These are phyloP conservation scores for Polietes domitor DNA, from an alignment of 2,888 invertebrate genomes.

Conservation along the genomic window DNA sequence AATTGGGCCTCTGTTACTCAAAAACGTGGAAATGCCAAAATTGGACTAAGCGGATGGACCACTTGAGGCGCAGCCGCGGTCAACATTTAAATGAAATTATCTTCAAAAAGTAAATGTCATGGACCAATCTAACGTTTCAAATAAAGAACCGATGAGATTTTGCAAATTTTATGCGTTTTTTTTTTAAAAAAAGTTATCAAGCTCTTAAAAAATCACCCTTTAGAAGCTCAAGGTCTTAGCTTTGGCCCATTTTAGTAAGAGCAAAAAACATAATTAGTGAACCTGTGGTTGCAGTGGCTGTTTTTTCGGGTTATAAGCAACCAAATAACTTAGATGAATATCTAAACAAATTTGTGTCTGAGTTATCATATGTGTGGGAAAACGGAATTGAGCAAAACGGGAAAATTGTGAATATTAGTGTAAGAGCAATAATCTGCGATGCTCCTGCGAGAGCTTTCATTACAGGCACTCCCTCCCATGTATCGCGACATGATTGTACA, in stretches of 20 bases:
- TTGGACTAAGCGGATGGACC: too few species aligned
- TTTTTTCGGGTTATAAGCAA: slow-evolving; percentile 7
- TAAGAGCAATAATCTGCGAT: slow-evolving; percentile 26
- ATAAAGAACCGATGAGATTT: too few species aligned
- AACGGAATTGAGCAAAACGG: slow-evolving; percentile 26
- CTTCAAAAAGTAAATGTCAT: too few species aligned
- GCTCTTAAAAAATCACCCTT: too few species aligned
- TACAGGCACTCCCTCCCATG: slow-evolving; percentile 31
- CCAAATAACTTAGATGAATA: slow-evolving; percentile 19
- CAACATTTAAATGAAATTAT: too few species aligned
- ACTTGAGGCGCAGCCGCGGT: too few species aligned
- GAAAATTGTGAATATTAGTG: slow-evolving; percentile 19
- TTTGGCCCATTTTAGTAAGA: slow-evolving; percentile 36
- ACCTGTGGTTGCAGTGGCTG: slow-evolving; percentile 21
- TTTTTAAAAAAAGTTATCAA: too few species aligned
- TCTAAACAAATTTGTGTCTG: slow-evolving; percentile 23
- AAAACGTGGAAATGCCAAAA: too few species aligned
- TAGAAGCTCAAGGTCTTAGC: slow-evolving; percentile 23
- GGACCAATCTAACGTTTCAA: too few species aligned
- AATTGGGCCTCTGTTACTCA: too few species aligned
- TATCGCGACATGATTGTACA: slow-evolving; percentile 43
- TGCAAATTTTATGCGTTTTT: too few species aligned
- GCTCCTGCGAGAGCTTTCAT: slow-evolving; percentile 20
- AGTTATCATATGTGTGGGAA: slow-evolving; percentile 6
- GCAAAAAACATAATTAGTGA: slow-evolving; percentile 9